Base-by-base conservation (phyloP, 2,113 vertebrate species). In the Pomatorhinus ruficollis region DNA sequence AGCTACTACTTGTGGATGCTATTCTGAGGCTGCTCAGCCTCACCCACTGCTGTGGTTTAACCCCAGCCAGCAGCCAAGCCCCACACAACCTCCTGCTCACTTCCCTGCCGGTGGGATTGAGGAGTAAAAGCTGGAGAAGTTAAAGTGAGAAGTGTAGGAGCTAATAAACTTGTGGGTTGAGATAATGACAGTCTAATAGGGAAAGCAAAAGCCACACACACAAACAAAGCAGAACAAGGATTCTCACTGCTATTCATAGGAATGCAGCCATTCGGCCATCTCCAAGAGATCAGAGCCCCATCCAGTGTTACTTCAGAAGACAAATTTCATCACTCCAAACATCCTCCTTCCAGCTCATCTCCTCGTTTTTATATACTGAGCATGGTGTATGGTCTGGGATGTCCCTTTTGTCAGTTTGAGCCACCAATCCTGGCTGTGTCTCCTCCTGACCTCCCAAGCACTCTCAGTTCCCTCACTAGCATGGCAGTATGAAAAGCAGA, bases 21-120 rank as follows among this genome's bases (percentile, higher is more conserved):
- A 11, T 83, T 70, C 31, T 30, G 8, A 71, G 28, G 42, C 16
- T 84, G 18, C 15, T 69, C 15, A 54, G 11, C 18, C 33, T 61
- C 37, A 47, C 8, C 7, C 24, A 28, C 21, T 33, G n/a, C 19
- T 1, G 1, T 54, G 49, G 33, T 64, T 84, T 27, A 54, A 25
- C 49, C n/a, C 40, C 49, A 53, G 25, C 6, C 23, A 50, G 23
- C 23, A 69, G 42, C 35, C 30, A 59, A 28, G 24, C 18, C 24
- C 14, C 15, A 27, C 1, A 0, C 20, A 54, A 33, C 33, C 0
- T 0, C 39, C 50, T 66, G 50, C 40, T 45, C n/a, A 4, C n/a
- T 56, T 33, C 22, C 27, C 35, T 6, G 3, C 4, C 30, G 28
- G 39, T 33, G 40, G 14, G 23, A 74, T 33, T 0, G 1, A 33